phyloP scores from a whole-genome alignment of 2,888 invertebrate species.

The Ectemnius continuus region DNA sequence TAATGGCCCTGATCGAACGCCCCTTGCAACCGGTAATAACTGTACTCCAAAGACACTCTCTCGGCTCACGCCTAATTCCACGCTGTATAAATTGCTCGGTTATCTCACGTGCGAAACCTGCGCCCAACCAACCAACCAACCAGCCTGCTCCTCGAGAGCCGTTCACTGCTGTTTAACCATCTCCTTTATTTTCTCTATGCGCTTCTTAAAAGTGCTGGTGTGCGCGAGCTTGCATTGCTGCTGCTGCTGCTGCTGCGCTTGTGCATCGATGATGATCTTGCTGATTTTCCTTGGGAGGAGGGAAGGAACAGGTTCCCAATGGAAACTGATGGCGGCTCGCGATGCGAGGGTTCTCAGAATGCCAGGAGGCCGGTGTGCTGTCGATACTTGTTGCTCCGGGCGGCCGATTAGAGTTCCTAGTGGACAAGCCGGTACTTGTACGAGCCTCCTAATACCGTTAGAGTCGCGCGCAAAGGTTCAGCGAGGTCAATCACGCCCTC shows the following conservation, averaged over 20 bases:
- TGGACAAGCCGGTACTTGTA: background rate
- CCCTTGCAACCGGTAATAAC: slow-evolving; percentile 22
- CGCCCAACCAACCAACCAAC: too few relatives aligned
- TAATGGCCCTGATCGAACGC: slow-evolving; percentile 39
- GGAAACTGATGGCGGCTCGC: background rate
- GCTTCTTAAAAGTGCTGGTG: too few relatives aligned
- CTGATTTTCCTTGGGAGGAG: too few relatives aligned
- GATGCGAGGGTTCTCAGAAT: background rate
- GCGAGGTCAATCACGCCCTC: slow-evolving; percentile 1
- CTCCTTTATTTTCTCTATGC: too few relatives aligned
- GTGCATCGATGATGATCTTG: too few relatives aligned
- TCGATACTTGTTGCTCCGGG: slow-evolving; percentile 5
- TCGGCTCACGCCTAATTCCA: background rate
- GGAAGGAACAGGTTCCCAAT: background rate
- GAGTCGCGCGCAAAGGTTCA: background rate
- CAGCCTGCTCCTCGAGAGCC: too few relatives aligned
- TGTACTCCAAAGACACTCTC: slow-evolving; percentile 7
- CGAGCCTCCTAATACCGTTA: slow-evolving; percentile 5
- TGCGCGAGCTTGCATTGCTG: too few relatives aligned
- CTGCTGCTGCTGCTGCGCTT: too few relatives aligned
- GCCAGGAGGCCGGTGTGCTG: background rate
- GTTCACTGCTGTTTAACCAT: too few relatives aligned
- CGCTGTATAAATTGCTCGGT: slow-evolving; percentile 8
- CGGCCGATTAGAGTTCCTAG: background rate
- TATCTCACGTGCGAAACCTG: background rate